Base-by-base conservation (phyloP, 2,888 invertebrate species). In the Eupithecia dodoneata region DNA sequence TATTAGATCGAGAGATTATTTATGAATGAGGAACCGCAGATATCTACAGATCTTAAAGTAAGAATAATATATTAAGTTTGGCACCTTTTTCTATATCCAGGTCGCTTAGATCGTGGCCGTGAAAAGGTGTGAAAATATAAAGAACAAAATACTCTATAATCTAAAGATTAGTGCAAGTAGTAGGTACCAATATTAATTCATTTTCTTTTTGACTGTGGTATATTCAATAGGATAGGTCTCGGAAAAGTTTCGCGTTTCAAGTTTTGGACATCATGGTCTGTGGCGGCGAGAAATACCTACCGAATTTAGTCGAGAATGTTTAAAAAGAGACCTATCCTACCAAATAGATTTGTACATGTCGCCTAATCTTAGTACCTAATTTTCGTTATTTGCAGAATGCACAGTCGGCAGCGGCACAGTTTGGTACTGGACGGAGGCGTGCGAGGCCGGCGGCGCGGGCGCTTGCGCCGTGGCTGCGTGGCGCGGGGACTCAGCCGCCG, bases 391-490 rank as follows among this genome's bases (percentile, higher is more conserved):
- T 78, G 7, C 83, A 93, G 93, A 92, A 79, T 90, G 89, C 86
- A 89, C 83, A 80, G 88, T 90, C 83, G 90, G 91, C 79, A 85
- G 85, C 80, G 83, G 86, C 78, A 85, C 86, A 79, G 92, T 89
- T 87, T 91, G 93, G 92, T 89, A 91, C 87, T 88, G 90, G 88
- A 84, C 89, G 80, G 87, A 85, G 82, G 87, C 86, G 80, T 72
- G 83, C 81, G 82, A 71, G 74, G 78, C 86, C 76, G 84, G 88
- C 83, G 84, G 90, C 87, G 84, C 85, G 79, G 87, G 85, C 82
- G 84, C 88, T 78, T 86, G 86, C 80, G 84, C 86, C 72, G 82
- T 80, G 85, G 90, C 90, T 80, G 91, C 92, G 83, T 92, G 92
- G 93, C 92, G 94, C 83, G 94, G 92, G 49, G 88, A 89, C 77